Conservation (phyloP, 2,888 invertebrate genomes). For the Sisyra nigra region DNA sequence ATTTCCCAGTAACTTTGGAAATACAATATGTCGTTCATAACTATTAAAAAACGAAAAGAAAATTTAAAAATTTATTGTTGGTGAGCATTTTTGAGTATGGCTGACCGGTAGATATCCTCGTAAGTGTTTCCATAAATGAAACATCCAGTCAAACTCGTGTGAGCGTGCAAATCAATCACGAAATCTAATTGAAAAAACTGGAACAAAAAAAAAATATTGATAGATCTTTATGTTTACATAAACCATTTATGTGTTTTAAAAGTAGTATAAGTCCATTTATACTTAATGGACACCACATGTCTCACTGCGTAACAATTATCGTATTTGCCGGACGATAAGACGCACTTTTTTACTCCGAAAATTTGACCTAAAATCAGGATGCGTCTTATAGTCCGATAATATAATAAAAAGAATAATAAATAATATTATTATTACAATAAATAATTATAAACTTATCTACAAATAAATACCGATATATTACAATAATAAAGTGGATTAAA, state of each 20-base stretch:
- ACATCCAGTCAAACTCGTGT: constrained; percentile 79
- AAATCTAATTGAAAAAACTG: constrained; percentile 64
- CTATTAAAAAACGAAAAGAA: constrained; percentile 29
- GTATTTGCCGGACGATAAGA: too few species aligned
- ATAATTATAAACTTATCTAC: too few species aligned
- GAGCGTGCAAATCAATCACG: constrained; percentile 88
- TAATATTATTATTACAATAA: constrained; percentile 3
- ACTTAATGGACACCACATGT: background rate
- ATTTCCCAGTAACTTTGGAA: constrained; percentile 79
- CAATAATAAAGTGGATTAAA: too few species aligned
- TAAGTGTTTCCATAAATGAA: constrained; percentile 92
- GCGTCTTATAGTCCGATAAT: too few species aligned
- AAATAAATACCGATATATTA: too few species aligned
- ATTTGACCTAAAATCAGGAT: too few species aligned
- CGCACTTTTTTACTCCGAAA: too few species aligned
- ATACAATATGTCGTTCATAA: constrained; percentile 86
- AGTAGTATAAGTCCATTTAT: background rate
- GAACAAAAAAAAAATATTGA: background rate
- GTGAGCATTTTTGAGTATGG: background rate
- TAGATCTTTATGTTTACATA: background rate
- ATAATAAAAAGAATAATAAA: background rate
- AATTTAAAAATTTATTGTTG: background rate
- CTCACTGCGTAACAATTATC: background rate
- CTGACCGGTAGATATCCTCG: constrained; percentile 77
- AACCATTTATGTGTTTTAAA: too few species aligned